A percentile compares a stretch with the other conserved stretches of the same genome.
These are phyloP conservation scores for Venturia canescens DNA, from an alignment of 1,140 invertebrate genomes.

Conservation along the genomic window DNA sequence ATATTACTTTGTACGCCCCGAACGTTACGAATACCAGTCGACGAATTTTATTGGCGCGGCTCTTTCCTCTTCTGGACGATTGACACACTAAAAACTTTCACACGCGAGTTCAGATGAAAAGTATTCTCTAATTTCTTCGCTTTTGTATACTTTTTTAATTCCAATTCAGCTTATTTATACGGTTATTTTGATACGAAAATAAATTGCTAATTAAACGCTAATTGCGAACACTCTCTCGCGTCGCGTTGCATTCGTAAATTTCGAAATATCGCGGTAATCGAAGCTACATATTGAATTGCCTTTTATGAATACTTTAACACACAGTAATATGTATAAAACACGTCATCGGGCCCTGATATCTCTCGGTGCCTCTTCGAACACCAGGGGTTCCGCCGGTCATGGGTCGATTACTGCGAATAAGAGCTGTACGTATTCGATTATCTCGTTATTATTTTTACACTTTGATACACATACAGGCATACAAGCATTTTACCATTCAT, in stretches of 20 bases:
- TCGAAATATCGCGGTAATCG: too few relatives aligned
- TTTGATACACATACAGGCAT: not conserved
- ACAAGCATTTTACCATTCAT: not conserved
- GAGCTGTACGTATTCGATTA: constrained; percentile 18
- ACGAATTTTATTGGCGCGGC: too few relatives aligned
- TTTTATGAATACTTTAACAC: not conserved
- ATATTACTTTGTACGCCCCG: not conserved
- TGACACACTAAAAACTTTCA: too few relatives aligned
- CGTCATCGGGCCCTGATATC: not conserved
- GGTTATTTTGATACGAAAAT: too few relatives aligned
- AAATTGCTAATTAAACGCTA: too few relatives aligned
- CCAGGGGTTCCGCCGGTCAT: constrained; percentile 9
- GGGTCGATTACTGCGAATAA: constrained; percentile 16
- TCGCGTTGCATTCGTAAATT: too few relatives aligned
- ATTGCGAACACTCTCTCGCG: too few relatives aligned
- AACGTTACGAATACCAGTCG: not conserved
- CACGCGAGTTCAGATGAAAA: too few relatives aligned
- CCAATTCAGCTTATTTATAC: too few relatives aligned
- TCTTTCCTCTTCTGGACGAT: too few relatives aligned
- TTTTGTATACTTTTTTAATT: too few relatives aligned
- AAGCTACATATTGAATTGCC: not conserved
- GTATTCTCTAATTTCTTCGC: too few relatives aligned
- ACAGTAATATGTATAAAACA: not conserved
- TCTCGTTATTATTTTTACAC: not conserved
- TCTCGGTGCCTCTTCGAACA: constrained; percentile 15